Evolutionary conservation across 2,797 vertebrate genomes (phyloP).

Genomic region (Lagodon rhomboides): DNA sequence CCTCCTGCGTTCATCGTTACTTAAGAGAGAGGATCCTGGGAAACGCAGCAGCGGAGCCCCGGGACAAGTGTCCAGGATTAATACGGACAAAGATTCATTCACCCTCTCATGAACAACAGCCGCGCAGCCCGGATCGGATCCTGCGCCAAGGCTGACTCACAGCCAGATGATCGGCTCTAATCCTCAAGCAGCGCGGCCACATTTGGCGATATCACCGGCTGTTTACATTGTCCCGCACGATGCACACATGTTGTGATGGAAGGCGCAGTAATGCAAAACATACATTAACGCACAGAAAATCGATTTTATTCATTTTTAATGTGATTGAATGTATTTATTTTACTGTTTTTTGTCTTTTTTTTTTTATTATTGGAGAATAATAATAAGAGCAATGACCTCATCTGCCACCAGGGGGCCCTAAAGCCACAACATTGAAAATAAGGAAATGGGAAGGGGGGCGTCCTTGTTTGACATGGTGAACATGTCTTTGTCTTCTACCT

Average conservation of each 20-base stretch:
- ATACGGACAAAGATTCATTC: not conserved
- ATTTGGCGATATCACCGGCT: not conserved
- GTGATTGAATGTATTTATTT: not conserved
- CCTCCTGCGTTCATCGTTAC: not conserved
- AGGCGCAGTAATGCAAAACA: rapidly evolving
- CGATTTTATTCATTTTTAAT: rapidly evolving
- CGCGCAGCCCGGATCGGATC: constrained; percentile 42
- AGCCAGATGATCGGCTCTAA: not conserved
- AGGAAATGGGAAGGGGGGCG: no score
- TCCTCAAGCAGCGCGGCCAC: not conserved
- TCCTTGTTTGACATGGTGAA: no score
- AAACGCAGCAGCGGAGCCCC: not conserved
- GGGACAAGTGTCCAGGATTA: not conserved
- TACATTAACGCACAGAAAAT: rapidly evolving
- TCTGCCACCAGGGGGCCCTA: not conserved
- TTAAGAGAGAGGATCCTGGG: not conserved
- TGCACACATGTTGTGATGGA: not conserved
- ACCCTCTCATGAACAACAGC: not conserved
- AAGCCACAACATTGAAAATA: not conserved
- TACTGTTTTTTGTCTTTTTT: not conserved
- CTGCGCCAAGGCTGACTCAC: constrained; percentile 11
- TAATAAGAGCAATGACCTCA: not conserved
- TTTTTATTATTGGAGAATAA: not conserved
- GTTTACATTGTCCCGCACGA: constrained; percentile 15
- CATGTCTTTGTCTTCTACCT: no score